These are phyloP conservation scores for Stegodyphus dumicola DNA, from an alignment of 1,140 invertebrate species.

Conservation along the genomic window DNA sequence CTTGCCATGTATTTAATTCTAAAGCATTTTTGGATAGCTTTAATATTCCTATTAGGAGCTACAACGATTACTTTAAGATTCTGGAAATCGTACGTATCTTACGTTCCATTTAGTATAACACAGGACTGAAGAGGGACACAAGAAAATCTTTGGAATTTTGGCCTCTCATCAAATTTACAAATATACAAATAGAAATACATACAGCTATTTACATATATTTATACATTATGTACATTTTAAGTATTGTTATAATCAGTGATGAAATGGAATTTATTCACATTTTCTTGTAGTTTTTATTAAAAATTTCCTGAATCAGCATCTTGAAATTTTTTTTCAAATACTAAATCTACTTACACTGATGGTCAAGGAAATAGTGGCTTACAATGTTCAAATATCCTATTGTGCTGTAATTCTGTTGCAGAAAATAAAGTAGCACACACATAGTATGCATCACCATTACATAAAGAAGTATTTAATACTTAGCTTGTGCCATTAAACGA, in stretches of 20 bases:
- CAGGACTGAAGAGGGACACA: slow-evolving; percentile 1
- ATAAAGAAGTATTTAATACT: too few species aligned
- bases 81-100: too few species aligned
- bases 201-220: slow-evolving; percentile 12
- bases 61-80: too few species aligned
- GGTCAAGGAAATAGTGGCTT: neutral
- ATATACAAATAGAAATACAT: slow-evolving; percentile 10
- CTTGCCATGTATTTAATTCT: too few species aligned
- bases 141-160: slow-evolving; percentile 57
- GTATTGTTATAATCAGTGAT: neutral
- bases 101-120: too few species aligned
- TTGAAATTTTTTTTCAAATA: neutral
- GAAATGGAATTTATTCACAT: neutral
- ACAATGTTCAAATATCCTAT: neutral
- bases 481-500: too few species aligned
- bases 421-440: too few species aligned
- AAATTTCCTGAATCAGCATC: neutral
- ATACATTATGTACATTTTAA: slow-evolving; percentile 14
- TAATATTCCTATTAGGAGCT: too few species aligned
- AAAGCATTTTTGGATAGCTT: too few species aligned
- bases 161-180: slow-evolving; percentile 44
- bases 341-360: neutral
- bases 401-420: neutral
- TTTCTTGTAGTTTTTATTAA: neutral
- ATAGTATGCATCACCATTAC: too few species aligned